A percentile compares a stretch with the other conserved stretches of the same genome.
phyloP scores from a whole-genome alignment of 1,140 invertebrate species.

The Matsumurasca onukii region DNA sequence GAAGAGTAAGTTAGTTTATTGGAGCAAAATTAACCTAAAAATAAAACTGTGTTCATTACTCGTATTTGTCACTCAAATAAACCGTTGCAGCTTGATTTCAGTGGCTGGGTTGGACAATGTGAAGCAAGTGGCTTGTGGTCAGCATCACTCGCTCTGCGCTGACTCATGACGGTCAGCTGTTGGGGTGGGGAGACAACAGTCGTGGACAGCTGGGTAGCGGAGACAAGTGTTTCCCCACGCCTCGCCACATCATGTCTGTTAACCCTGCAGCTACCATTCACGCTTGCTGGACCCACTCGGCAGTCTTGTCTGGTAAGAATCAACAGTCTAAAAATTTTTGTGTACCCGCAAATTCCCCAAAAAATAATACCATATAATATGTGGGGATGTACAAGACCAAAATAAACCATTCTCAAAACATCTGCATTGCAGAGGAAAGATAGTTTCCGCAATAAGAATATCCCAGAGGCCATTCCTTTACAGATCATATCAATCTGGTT shows the following conservation, averaged over 20 bases:
- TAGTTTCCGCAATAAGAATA: too few species aligned
- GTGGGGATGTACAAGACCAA: too few species aligned
- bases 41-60: too few species aligned
- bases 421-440: too few species aligned
- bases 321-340: constrained; percentile 14
- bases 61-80: too few species aligned
- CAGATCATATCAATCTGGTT: too few species aligned
- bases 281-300: constrained; percentile 75
- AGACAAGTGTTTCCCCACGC: constrained; percentile 51
- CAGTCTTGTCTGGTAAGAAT: constrained; percentile 55
- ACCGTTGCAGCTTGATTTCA: constrained; percentile 42
- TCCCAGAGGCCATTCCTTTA: too few species aligned
- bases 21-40: too few species aligned
- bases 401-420: too few species aligned
- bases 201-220: constrained; percentile 65
- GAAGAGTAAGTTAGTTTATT: too few species aligned
- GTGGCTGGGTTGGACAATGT: constrained; percentile 57
- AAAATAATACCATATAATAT: too few species aligned
- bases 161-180: constrained; percentile 55
- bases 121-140: constrained; percentile 64
- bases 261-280: constrained; percentile 47
- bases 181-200: constrained; percentile 75
- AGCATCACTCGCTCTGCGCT: constrained; percentile 69
- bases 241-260: constrained; percentile 40
- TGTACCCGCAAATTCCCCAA: too few species aligned